phyloP scores from a whole-genome alignment of 2,888 invertebrate genomes.

The Trichogramma dendrolimi region DNA sequence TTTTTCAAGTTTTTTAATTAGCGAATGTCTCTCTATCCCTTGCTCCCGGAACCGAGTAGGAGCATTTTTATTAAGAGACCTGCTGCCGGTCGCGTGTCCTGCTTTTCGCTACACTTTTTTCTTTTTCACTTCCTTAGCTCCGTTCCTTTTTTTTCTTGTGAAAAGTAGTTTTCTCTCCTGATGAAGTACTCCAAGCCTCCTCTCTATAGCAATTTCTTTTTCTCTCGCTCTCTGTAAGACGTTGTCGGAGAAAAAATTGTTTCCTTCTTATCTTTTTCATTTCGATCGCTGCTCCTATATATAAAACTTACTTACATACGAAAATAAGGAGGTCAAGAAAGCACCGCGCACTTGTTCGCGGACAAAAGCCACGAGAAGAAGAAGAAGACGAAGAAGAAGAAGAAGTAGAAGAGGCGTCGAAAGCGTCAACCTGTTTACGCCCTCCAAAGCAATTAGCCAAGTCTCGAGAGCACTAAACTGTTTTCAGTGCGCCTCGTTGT shows the following conservation, averaged over 20 bases:
- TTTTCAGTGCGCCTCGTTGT: too few species aligned
- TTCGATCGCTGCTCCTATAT: too few species aligned
- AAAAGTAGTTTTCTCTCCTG: slow-evolving; percentile 4
- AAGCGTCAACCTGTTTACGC: slow-evolving; percentile 24
- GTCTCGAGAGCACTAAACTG: too few species aligned
- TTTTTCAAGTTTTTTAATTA: slow-evolving; percentile 54
- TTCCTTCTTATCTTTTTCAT: too few species aligned
- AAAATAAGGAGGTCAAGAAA: neutral
- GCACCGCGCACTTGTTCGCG: neutral
- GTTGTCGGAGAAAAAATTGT: too few species aligned
- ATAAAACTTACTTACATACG: neutral
- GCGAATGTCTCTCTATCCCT: slow-evolving; percentile 51
- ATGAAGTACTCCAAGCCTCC: too few species aligned
- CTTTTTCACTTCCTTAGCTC: slow-evolving; percentile 4
- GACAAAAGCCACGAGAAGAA: neutral
- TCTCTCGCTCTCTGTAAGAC: too few species aligned
- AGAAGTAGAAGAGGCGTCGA: slow-evolving; percentile 8
- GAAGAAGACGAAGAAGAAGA: neutral
- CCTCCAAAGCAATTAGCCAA: neutral
- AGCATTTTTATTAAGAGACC: slow-evolving; percentile 51
- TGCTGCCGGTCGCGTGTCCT: slow-evolving; percentile 31
- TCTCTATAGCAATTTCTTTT: too few species aligned
- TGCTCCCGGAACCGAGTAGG: slow-evolving; percentile 37
- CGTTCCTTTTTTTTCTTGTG: slow-evolving; percentile 2
- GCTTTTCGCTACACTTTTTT: slow-evolving; percentile 28